phyloP scores from a whole-genome alignment of 1,140 invertebrate species.

The Heterodera schachtii region DNA sequence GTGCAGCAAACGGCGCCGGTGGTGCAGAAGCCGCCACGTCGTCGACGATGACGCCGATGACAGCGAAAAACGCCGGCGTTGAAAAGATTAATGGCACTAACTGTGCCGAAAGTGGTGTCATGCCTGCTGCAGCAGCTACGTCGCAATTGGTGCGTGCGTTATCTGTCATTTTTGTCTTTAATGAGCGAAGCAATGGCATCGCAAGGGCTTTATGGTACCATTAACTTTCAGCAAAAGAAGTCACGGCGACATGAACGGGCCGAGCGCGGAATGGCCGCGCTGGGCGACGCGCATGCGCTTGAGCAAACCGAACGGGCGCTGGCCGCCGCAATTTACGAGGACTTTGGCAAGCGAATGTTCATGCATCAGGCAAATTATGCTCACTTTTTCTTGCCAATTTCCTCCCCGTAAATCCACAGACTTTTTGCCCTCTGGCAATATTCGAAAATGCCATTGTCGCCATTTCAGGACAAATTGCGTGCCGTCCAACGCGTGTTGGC shows the following conservation, averaged over 20 bases:
- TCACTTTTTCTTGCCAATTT: too few relatives aligned
- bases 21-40: neutral
- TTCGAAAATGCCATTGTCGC: neutral
- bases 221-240: neutral
- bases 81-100: neutral
- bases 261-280: conserved; percentile 32
- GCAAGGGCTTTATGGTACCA: too few relatives aligned
- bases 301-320: conserved; percentile 25
- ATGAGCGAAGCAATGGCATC: too few relatives aligned
- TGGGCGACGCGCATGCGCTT: conserved; percentile 20
- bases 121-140: too few relatives aligned
- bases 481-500: conserved; percentile 21
- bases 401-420: too few relatives aligned
- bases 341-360: conserved; percentile 46
- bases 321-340: conserved; percentile 35
- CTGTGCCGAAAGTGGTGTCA: neutral
- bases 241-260: conserved; percentile 34
- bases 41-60: neutral
- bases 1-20: neutral
- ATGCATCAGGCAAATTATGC: conserved; percentile 35
- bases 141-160: neutral
- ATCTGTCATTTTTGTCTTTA: too few relatives aligned
- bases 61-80: too few relatives aligned
- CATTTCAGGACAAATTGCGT: conserved; percentile 34
- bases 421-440: neutral